These are phyloP conservation scores for Amphimallon solstitiale DNA, from an alignment of 2,888 invertebrate species.

Conservation along the genomic window DNA sequence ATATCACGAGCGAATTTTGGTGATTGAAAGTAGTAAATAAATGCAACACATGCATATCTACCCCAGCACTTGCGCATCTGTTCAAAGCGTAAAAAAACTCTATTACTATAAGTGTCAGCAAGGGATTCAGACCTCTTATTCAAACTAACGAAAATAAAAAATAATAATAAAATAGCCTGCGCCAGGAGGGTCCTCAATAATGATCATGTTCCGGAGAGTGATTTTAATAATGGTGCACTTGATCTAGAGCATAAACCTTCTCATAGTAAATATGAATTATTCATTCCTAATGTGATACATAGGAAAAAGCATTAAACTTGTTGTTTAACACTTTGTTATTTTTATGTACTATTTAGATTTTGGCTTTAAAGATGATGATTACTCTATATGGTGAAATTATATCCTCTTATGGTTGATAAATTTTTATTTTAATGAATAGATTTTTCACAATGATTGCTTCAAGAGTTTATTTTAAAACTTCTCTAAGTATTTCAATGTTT, in stretches of 20 bases:
- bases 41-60: slow-evolving; percentile 17
- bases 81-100: slow-evolving; percentile 52
- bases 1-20: slow-evolving; percentile 17
- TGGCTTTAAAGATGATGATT: too few species aligned
- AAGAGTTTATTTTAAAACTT: too few species aligned
- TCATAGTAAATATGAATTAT: slow-evolving; percentile 43
- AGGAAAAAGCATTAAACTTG: slow-evolving; percentile 37
- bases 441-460: too few species aligned
- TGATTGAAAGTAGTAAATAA: slow-evolving; percentile 9
- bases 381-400: too few species aligned
- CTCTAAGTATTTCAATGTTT: too few species aligned
- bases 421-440: too few species aligned
- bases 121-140: slow-evolving; percentile 39
- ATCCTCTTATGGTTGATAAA: too few species aligned
- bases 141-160: slow-evolving; percentile 41
- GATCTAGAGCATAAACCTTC: slow-evolving; percentile 45
- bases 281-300: slow-evolving; percentile 39
- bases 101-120: slow-evolving; percentile 47
- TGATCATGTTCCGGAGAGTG: slow-evolving; percentile 47
- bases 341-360: neutral
- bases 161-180: slow-evolving; percentile 44
- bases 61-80: slow-evolving; percentile 55
- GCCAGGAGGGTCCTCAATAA: slow-evolving; percentile 43
- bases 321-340: slow-evolving; percentile 21
- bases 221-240: slow-evolving; percentile 49